Base-by-base conservation (phyloP, 2,888 invertebrate species). In the Pycnomerus fuliginosus region DNA sequence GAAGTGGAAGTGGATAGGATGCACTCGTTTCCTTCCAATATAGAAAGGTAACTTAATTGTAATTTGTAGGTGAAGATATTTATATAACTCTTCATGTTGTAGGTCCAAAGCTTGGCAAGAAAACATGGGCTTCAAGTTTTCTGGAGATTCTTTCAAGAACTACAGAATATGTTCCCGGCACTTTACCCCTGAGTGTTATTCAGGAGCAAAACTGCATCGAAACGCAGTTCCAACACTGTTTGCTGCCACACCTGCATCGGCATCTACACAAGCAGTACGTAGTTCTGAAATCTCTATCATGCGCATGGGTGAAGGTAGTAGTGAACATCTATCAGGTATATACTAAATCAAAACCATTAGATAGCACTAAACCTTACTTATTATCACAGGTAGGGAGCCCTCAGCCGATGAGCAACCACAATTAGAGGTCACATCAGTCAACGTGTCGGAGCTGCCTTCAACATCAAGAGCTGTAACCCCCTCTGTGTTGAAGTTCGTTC, bases 91-190 rank as follows among this genome's bases (percentile, higher is more conserved):
- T 10, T 8, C 7, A 8, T 4, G 4, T 25, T 25, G 4, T 25
- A 25, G 27, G 11, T 25, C 27, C 3, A 25, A 25, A 10, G 11
- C 10, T 25, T 25, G 27, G 27, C 27, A 25, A 25, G 8, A 25
- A 25, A 25, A 25, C 27, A 25, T 25, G 27, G 27, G 27, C 3
- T 8, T 25, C 7, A 10, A 8, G 11, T 25, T 8, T 10, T 8
- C 11, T 5, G 11, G 11, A 8, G 27, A 25, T 4, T 8, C 27
- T 10, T 10, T 25, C 27, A 5, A 10, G 27, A 25, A 25, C 11
- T 10, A 25, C 8, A 5, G 27, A 10, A 25, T 25, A 25, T 25
- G 27, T 10, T 25, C 27, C 10, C 27, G 27, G 4, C 27, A 25
- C 11, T 25, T 25, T 10, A 10, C 4, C 4, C 3, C 4, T 10